phyloP scores from a whole-genome alignment of 2,888 invertebrate genomes.

The Pheosia gnoma region DNA sequence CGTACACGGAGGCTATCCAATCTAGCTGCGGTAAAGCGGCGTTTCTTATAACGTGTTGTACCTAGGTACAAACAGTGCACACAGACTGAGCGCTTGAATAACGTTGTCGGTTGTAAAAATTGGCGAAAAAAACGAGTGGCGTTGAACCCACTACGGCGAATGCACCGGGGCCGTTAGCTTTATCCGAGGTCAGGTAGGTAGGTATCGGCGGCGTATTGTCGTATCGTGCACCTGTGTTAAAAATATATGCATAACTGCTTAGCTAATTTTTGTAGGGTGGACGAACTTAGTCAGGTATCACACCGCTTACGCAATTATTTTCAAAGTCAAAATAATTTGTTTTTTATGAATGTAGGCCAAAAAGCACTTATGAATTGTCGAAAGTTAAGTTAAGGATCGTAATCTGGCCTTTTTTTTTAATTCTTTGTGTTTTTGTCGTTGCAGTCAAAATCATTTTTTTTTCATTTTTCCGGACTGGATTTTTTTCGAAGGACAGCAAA shows the following conservation, averaged over 20 bases:
- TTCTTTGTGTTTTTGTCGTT: no score
- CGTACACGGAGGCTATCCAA: not conserved
- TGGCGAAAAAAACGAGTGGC: conserved; percentile 69
- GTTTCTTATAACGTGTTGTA: conserved; percentile 12
- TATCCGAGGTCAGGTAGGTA: conserved; percentile 75
- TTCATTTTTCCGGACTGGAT: no score
- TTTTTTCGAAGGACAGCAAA: no score
- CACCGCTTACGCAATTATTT: conserved; percentile 1
- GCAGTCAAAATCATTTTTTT: no score
- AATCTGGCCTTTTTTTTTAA: no score
- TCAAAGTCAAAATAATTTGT: not conserved
- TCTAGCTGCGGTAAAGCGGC: not conserved
- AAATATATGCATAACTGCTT: conserved; percentile 53
- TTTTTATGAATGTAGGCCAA: no score
- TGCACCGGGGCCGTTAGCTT: conserved; percentile 73
- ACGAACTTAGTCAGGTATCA: conserved; percentile 15
- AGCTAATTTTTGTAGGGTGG: conserved; percentile 43
- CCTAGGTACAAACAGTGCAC: conserved; percentile 26
- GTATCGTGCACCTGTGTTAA: conserved; percentile 37
- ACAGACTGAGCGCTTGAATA: conserved; percentile 44
- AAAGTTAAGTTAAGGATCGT: no score
- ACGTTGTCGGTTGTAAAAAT: conserved; percentile 58
- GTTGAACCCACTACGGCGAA: conserved; percentile 68
- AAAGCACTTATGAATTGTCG: no score
- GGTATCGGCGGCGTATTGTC: conserved; percentile 31